Evolutionary conservation across 2,888 invertebrate species (phyloP), one percentile per base, ranked within the genome.

Genomic region (Apamea anceps): DNA sequence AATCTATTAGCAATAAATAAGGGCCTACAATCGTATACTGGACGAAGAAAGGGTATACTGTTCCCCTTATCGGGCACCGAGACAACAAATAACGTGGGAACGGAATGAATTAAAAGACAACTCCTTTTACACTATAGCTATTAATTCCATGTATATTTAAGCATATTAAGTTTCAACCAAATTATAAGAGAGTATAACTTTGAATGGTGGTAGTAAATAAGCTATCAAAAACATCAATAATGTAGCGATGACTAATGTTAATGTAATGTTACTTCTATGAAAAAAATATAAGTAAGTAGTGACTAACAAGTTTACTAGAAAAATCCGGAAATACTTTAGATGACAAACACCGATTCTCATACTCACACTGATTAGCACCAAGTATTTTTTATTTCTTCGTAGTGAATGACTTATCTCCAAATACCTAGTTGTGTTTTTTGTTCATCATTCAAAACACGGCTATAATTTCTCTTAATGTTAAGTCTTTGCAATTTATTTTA

Each of bases 11-110:
- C 94, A 95, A 96, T 96, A 96, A 96, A 96, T 96, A 96, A 96
- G 93, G 94, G 92, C 93, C 94, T 92, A 93, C 95, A 93, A 94
- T 94, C 95, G 94, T 94, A 95, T 94, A 93, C 93, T 93, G 93
- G 93, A 93, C 94, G 94, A 94, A 95, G 95, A 95, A 96, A 96
- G 96, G 96, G 96, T 96, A 95, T 93, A 93, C 93, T 93, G 94
- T 94, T 95, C 96, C 96, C 96, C 96, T 96, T 96, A 96, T 96
- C 96, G 95, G 89, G 91, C 92, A 93, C 92, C 93, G 93, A 93
- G 92, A 96, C 95, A 96, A 96, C 96, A 96, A 96, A 95, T 94
- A 96, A 94, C 96, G 96, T 97, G 96, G 96, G 96, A 97, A 96
- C 94, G 92, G 87, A 95, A 92, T 92, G 90, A 93, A 95, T 95